Evolutionary conservation across 2,113 vertebrate genomes (phyloP).

Genomic region (Xyrauchen texanus): DNA sequence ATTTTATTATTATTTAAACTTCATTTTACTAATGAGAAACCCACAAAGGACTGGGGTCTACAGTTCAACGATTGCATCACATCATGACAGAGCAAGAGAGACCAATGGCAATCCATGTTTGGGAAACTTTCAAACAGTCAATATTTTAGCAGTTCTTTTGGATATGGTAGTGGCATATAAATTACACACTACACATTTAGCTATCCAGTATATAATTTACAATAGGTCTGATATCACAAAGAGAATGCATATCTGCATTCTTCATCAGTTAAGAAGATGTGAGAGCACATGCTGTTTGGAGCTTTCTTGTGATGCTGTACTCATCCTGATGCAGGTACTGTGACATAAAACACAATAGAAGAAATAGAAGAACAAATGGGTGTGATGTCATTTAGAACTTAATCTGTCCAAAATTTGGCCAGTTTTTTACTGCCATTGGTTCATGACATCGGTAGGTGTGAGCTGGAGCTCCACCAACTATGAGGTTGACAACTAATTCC

Average conservation of each 20-base stretch:
- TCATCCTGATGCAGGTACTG: constrained; percentile 17
- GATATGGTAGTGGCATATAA: too few relatives aligned
- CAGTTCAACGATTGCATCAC: not conserved
- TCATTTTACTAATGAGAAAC: constrained; percentile 29
- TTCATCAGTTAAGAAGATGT: not conserved
- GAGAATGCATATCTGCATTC: not conserved
- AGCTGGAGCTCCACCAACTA: too few relatives aligned
- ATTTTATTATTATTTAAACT: constrained; percentile 6
- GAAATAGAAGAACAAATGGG: too few relatives aligned
- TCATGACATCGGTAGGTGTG: too few relatives aligned
- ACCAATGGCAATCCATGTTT: too few relatives aligned
- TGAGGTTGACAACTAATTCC: too few relatives aligned
- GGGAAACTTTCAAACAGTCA: too few relatives aligned
- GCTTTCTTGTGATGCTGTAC: constrained; percentile 8
- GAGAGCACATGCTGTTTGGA: not conserved
- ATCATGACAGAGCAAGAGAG: too few relatives aligned
- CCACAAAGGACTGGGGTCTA: constrained; percentile 8
- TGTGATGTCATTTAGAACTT: too few relatives aligned
- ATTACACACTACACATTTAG: not conserved
- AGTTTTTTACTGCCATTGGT: too few relatives aligned
- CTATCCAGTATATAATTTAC: not conserved
- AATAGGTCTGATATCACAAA: not conserved
- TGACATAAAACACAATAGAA: constrained; percentile 9
- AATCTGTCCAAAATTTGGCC: too few relatives aligned
- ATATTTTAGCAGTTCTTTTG: too few relatives aligned